Evolutionary conservation across 2,888 invertebrate species (phyloP).

Genomic region (Sminthurinus aureus): DNA sequence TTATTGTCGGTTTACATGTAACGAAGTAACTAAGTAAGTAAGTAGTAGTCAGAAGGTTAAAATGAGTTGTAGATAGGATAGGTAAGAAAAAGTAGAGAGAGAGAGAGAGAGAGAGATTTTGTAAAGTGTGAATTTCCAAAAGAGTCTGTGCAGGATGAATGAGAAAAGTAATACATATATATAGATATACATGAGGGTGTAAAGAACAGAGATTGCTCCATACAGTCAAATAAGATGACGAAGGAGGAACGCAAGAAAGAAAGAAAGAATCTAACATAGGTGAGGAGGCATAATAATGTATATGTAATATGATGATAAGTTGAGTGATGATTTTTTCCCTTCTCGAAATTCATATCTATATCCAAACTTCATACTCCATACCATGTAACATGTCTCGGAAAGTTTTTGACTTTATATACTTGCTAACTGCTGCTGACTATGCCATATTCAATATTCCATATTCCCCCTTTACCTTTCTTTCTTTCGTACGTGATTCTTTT

Average conservation of each 20-base stretch:
- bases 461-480: no score
- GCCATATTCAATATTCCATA: no score
- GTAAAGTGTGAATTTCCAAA: background rate
- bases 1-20: background rate
- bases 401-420: background rate
- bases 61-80: no score
- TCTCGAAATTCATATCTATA: background rate
- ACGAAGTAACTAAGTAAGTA: background rate
- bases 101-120: background rate
- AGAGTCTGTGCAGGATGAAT: background rate
- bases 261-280: conserved; percentile 10
- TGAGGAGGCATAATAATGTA: background rate
- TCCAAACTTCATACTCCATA: no score
- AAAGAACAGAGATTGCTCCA: no score
- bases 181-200: background rate
- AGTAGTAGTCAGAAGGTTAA: no score
- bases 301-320: background rate
- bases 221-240: background rate
- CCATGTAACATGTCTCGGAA: no score
- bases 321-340: background rate
- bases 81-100: background rate
- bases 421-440: background rate
- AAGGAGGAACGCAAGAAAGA: no score
- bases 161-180: no score
- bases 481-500: no score